Percentiles rank a stretch among this genome's conserved stretches.
Evolutionary conservation across 2,888 invertebrate genomes (phyloP).

Genomic region (Apodemia duryi): DNA sequence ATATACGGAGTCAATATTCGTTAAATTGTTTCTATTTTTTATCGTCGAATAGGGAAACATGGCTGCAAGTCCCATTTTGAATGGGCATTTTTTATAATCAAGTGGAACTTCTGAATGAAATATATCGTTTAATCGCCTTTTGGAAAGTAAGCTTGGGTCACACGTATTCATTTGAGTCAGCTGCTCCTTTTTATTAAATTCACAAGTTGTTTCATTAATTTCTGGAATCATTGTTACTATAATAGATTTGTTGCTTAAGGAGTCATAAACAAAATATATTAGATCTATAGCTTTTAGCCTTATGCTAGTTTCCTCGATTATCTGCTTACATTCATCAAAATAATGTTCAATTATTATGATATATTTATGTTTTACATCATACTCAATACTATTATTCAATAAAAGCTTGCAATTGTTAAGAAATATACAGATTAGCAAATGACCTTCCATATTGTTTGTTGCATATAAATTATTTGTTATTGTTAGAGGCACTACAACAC

Average conservation of each 20-base stretch:
- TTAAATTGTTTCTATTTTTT: constrained; percentile 35
- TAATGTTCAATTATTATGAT: constrained; percentile 22
- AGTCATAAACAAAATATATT: constrained; percentile 39
- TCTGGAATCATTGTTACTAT: constrained; percentile 41
- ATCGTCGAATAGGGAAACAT: constrained; percentile 48
- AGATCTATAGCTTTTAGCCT: constrained; percentile 38
- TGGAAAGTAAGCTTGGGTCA: constrained; percentile 35
- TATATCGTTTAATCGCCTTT: constrained; percentile 20
- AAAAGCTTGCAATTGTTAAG: constrained; percentile 21
- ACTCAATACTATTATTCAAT: constrained; percentile 9
- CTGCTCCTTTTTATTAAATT: constrained; percentile 25
- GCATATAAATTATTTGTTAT: constrained; percentile 20
- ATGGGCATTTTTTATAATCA: constrained; percentile 49
- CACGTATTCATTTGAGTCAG: constrained; percentile 41
- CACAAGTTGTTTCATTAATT: constrained; percentile 43
- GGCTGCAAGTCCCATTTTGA: constrained; percentile 50
- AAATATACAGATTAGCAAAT: constrained; percentile 17
- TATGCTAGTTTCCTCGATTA: constrained; percentile 33
- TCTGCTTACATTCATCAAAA: constrained; percentile 14
- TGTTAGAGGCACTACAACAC: constrained; percentile 22
- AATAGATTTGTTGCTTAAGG: constrained; percentile 23
- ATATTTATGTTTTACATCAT: constrained; percentile 17
- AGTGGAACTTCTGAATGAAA: constrained; percentile 44
- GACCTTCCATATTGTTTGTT: constrained; percentile 24
- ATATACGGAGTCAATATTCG: constrained; percentile 42